phyloP scores from a whole-genome alignment of 2,113 vertebrate species.

The Oenanthe oenanthe region DNA sequence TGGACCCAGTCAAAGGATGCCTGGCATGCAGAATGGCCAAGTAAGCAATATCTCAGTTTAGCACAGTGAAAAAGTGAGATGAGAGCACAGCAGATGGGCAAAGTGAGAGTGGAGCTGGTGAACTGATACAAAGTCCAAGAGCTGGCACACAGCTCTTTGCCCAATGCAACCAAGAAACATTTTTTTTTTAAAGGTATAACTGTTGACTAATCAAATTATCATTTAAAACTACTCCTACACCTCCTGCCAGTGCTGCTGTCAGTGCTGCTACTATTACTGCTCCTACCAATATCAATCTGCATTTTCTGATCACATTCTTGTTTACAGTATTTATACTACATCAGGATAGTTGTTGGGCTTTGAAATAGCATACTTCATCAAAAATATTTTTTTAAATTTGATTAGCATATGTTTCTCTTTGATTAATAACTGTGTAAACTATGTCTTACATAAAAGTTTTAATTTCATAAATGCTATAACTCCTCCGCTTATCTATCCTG shows the following conservation, averaged over 20 bases:
- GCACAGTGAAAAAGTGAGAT: background rate
- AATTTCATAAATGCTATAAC: background rate
- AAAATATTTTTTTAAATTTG: background rate
- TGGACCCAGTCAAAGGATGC: background rate
- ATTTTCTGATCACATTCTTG: background rate
- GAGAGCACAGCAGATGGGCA: background rate
- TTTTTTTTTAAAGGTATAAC: rapidly evolving
- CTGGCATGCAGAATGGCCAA: rapidly evolving
- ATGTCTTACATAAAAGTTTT: background rate
- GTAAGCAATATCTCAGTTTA: background rate
- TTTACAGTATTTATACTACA: background rate
- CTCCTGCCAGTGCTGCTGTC: background rate
- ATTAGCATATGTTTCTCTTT: background rate
- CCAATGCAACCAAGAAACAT: rapidly evolving
- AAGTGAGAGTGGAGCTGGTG: background rate
- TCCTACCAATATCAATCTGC: background rate
- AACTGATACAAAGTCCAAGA: background rate
- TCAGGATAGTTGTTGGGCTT: background rate
- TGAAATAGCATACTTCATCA: background rate
- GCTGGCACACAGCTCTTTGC: background rate
- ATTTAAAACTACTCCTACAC: background rate
- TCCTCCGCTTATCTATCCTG: background rate
- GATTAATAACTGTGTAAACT: background rate
- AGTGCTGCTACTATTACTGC: background rate
- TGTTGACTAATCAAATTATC: background rate